Evolutionary conservation across 2,888 invertebrate species (phyloP).

Genomic region (Nomada flava): DNA sequence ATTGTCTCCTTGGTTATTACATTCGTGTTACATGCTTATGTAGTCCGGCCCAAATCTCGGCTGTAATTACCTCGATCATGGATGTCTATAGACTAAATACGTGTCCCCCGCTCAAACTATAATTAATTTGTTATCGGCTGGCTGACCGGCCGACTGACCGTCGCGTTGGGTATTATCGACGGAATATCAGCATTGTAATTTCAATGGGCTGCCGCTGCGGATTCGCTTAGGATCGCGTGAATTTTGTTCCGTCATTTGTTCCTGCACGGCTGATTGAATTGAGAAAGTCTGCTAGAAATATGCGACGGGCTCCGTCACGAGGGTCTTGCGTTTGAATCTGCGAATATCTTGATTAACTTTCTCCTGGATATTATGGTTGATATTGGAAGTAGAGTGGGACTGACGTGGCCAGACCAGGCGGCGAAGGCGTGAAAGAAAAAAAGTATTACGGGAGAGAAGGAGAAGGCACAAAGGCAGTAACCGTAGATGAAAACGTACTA

Average conservation of each 20-base stretch:
- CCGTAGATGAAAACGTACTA: background rate
- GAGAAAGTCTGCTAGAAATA: too few relatives aligned
- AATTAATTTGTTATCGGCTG: conserved; percentile 71
- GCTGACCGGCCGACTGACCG: conserved; percentile 26
- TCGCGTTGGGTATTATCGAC: conserved; percentile 43
- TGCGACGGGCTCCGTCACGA: too few relatives aligned
- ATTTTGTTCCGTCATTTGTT: background rate
- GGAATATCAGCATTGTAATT: conserved; percentile 29
- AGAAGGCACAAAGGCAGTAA: background rate
- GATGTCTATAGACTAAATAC: conserved; percentile 65
- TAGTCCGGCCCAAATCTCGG: conserved; percentile 59
- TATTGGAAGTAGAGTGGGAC: conserved; percentile 2
- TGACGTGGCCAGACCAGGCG: background rate
- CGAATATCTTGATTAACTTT: background rate
- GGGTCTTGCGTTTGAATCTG: background rate
- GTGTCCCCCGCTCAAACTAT: conserved; percentile 54
- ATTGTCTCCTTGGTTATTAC: conserved; percentile 71
- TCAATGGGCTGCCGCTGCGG: background rate
- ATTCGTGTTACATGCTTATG: conserved; percentile 68
- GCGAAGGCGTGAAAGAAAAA: background rate
- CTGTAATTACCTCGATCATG: conserved; percentile 67
- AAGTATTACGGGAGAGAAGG: background rate
- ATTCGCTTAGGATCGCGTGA: background rate
- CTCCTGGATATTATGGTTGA: background rate
- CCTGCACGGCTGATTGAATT: background rate